These are phyloP conservation scores for Oreochromis spilurus DNA, from an alignment of 2,113 vertebrate species.

Conservation along the genomic window DNA sequence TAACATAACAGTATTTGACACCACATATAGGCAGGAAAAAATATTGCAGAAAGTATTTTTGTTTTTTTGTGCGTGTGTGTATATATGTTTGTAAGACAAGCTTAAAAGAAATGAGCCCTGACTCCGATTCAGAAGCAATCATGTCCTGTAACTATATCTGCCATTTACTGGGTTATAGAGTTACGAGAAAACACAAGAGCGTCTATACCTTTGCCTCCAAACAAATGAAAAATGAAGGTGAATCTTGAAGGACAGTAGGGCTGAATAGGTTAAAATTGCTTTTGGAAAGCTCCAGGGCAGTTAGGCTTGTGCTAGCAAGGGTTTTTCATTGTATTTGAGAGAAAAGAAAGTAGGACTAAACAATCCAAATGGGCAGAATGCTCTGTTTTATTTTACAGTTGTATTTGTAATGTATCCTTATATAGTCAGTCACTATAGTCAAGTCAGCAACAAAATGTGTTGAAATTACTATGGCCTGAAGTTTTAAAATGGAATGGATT, in stretches of 20 bases:
- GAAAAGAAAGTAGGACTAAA: not conserved
- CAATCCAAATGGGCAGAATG: not conserved
- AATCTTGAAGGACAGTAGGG: not conserved
- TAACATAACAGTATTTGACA: not conserved
- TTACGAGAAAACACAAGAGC: not conserved
- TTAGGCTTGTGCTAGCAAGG: not conserved
- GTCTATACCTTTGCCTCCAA: not conserved
- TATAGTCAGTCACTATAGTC: not conserved
- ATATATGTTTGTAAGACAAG: not conserved
- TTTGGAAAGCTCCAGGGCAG: not conserved
- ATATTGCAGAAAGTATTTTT: not conserved
- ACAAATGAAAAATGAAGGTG: not conserved
- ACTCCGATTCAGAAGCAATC: not conserved
- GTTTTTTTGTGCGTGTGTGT: not conserved
- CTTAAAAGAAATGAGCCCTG: not conserved
- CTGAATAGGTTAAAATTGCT: not conserved
- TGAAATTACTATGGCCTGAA: not conserved
- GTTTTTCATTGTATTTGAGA: not conserved
- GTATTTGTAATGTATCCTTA: not conserved
- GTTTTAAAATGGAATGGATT: not conserved
- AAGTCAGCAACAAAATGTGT: conserved; percentile 26
- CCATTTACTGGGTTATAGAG: not conserved
- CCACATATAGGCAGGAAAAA: not conserved
- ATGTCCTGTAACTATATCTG: not conserved
- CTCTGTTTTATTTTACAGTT: not conserved